Conservation (phyloP, 2,888 invertebrate genomes). For the Apamea sordens region DNA sequence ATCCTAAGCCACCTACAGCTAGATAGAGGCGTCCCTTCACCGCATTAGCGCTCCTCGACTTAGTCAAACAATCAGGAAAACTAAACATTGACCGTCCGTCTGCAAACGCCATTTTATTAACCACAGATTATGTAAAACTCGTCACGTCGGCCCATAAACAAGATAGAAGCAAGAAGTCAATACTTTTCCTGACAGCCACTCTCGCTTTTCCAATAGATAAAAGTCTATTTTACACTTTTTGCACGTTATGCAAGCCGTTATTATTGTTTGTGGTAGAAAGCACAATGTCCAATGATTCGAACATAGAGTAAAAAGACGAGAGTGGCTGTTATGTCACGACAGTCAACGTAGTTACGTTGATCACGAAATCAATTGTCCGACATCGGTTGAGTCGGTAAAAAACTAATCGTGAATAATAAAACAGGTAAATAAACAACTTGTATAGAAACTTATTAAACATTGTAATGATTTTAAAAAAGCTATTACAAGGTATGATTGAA, state of each 20-base stretch:
- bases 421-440: constrained; percentile 52
- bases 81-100: constrained; percentile 37
- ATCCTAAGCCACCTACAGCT: not conserved
- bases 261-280: constrained; percentile 72
- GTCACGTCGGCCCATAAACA: constrained; percentile 41
- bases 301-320: constrained; percentile 68
- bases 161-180: constrained; percentile 34
- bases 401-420: constrained; percentile 48
- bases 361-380: constrained; percentile 66
- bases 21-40: not conserved
- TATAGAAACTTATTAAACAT: constrained; percentile 38
- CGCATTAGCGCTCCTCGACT: constrained; percentile 10
- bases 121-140: constrained; percentile 51
- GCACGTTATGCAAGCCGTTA: constrained; percentile 64
- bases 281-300: constrained; percentile 64
- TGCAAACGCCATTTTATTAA: constrained; percentile 21
- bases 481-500: constrained; percentile 27
- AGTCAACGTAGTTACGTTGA: constrained; percentile 52
- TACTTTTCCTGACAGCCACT: constrained; percentile 54
- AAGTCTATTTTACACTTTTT: constrained; percentile 45
- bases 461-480: constrained; percentile 28
- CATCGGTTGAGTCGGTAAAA: constrained; percentile 47
- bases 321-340: constrained; percentile 73
- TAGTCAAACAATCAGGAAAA: constrained; percentile 39
- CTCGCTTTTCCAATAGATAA: constrained; percentile 47